These are phyloP conservation scores for Cybosia mesomella DNA, from an alignment of 2,888 invertebrate species.

Conservation along the genomic window DNA sequence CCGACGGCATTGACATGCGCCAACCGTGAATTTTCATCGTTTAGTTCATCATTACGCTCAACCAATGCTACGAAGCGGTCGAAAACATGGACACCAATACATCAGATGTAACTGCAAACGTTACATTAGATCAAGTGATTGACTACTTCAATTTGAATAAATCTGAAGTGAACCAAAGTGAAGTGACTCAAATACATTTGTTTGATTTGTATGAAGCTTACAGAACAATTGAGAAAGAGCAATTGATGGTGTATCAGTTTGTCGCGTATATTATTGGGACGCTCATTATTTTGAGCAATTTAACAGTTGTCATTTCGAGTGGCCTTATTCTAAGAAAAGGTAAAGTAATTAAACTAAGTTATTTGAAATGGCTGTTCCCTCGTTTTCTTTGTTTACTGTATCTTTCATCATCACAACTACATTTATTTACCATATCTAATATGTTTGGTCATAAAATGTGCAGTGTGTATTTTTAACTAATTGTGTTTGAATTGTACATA, in stretches of 20 bases:
- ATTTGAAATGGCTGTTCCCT: too few relatives aligned
- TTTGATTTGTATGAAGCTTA: conserved; percentile 73
- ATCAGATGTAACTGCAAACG: conserved; percentile 51
- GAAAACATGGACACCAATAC: conserved; percentile 48
- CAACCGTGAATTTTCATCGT: conserved; percentile 23
- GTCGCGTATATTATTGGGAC: conserved; percentile 86
- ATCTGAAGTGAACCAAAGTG: conserved; percentile 68
- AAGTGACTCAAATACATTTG: conserved; percentile 59
- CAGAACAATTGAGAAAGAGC: conserved; percentile 69
- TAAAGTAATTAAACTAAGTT: conserved; percentile 46
- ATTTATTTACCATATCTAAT: neutral
- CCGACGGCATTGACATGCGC: conserved; percentile 68
- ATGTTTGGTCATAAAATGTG: too few relatives aligned
- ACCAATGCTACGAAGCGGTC: conserved; percentile 33
- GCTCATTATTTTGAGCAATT: conserved; percentile 87
- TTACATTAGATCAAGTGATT: conserved; percentile 62
- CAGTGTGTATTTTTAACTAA: neutral
- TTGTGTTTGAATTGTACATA: neutral
- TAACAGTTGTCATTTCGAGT: conserved; percentile 89
- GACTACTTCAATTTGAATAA: conserved; percentile 63
- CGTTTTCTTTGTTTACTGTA: neutral
- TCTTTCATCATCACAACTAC: neutral
- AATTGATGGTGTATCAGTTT: conserved; percentile 81
- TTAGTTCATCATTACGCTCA: conserved; percentile 26
- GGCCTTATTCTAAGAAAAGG: conserved; percentile 88